These are phyloP conservation scores for Orcinus orca DNA, from an alignment of 2,113 vertebrate genomes.

Conservation along the genomic window DNA sequence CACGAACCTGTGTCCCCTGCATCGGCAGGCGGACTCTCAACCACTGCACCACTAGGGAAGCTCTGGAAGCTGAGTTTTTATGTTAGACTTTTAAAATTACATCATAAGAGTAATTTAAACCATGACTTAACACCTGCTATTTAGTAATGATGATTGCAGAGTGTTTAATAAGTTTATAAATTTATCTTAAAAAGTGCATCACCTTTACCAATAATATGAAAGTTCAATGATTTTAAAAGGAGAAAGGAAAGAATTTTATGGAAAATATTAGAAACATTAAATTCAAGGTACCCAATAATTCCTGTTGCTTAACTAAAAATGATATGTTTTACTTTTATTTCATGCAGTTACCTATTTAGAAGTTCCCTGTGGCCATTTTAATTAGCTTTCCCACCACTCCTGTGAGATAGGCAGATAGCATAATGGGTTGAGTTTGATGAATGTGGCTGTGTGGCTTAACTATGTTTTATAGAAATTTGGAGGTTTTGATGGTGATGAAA, in stretches of 20 bases:
- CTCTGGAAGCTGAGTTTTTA: constrained; percentile 5
- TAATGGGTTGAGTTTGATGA: neutral
- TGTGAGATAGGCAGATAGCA: neutral
- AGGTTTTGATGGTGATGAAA: neutral
- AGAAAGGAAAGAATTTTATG: neutral
- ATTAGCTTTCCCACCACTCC: constrained; percentile 55
- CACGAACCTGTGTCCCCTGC: too few species aligned
- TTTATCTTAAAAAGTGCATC: constrained; percentile 50
- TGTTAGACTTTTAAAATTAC: constrained; percentile 56
- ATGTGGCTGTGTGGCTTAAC: neutral
- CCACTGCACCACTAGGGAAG: too few species aligned
- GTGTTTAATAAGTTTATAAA: constrained; percentile 59
- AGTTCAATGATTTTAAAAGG: constrained; percentile 8
- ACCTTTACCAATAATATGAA: constrained; percentile 52
- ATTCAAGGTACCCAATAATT: constrained; percentile 18
- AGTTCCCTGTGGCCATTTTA: constrained; percentile 52
- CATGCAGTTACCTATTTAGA: constrained; percentile 23
- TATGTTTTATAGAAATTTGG: neutral
- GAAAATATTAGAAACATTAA: constrained; percentile 37
- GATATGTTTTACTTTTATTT: constrained; percentile 11
- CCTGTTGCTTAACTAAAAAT: constrained; percentile 46
- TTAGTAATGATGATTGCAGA: constrained; percentile 34
- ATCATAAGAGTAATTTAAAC: constrained; percentile 58
- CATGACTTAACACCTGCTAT: constrained; percentile 38
- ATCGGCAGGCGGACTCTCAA: too few species aligned